These are phyloP conservation scores for Phyto melanocephala DNA, from an alignment of 2,888 invertebrate genomes.

Conservation along the genomic window DNA sequence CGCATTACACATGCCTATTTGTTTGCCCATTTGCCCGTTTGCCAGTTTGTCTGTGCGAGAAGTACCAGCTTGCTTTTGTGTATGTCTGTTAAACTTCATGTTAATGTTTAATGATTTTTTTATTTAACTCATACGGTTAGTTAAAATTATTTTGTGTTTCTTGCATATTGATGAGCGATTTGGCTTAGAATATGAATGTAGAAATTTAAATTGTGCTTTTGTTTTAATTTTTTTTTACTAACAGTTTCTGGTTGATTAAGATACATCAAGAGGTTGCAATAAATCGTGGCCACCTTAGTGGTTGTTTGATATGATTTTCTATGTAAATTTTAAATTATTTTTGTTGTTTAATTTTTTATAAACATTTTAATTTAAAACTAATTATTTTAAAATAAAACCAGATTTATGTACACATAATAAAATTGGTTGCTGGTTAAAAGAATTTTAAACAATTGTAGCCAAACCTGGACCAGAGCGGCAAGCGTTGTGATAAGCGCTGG, in stretches of 20 bases:
- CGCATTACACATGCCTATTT: conserved; percentile 42
- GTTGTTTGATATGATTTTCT: too few species aligned
- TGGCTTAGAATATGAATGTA: not conserved
- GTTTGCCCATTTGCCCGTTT: conserved; percentile 4
- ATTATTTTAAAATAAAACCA: too few species aligned
- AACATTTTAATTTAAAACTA: too few species aligned
- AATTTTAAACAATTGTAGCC: too few species aligned
- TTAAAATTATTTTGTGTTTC: not conserved
- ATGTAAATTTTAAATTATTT: too few species aligned
- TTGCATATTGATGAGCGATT: conserved; percentile 17
- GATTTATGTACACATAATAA: too few species aligned
- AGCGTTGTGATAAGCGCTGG: too few species aligned
- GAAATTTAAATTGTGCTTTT: not conserved
- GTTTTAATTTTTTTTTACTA: not conserved
- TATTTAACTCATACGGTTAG: not conserved
- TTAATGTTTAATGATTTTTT: conserved; percentile 15
- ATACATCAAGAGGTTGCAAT: not conserved
- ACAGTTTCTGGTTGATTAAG: conserved; percentile 3
- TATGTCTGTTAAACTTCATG: conserved; percentile 31
- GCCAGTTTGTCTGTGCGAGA: not conserved
- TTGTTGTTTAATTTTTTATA: too few species aligned
- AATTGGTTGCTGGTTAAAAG: too few species aligned
- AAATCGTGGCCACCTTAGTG: conserved; percentile 12
- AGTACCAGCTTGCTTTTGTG: not conserved
- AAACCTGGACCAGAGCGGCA: too few species aligned